A percentile compares a stretch with the other conserved stretches of the same genome.
phyloP scores from a whole-genome alignment of 2,888 invertebrate species.

The Danaus chrysippus region DNA sequence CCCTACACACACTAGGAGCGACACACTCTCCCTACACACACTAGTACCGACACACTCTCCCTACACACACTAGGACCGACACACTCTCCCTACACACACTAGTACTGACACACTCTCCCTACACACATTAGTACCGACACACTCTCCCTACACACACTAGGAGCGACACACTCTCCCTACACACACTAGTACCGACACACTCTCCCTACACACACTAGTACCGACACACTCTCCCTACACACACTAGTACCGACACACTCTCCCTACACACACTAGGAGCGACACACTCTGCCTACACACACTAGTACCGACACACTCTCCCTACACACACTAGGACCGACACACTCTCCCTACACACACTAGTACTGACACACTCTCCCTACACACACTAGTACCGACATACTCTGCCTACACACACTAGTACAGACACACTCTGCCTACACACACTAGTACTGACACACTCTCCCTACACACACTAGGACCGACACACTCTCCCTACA shows the following conservation, averaged over 20 bases:
- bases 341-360: slow-evolving; percentile 75
- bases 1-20: slow-evolving; percentile 58
- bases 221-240: slow-evolving; percentile 58
- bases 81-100: slow-evolving; percentile 20
- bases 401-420: neutral
- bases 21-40: slow-evolving; percentile 35
- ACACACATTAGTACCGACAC: slow-evolving; percentile 72
- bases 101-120: slow-evolving; percentile 25
- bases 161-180: slow-evolving; percentile 81
- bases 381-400: slow-evolving; percentile 29
- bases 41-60: slow-evolving; percentile 7
- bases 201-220: slow-evolving; percentile 48
- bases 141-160: slow-evolving; percentile 91
- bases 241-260: slow-evolving; percentile 55
- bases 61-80: neutral
- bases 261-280: slow-evolving; percentile 81
- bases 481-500: slow-evolving; percentile 91
- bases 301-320: slow-evolving; percentile 86
- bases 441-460: slow-evolving; percentile 22
- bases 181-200: slow-evolving; percentile 64
- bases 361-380: slow-evolving; percentile 34
- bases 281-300: slow-evolving; percentile 75
- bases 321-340: slow-evolving; percentile 88
- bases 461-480: slow-evolving; percentile 8
- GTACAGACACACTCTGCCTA: slow-evolving; percentile 20